phyloP scores from a whole-genome alignment of 2,888 invertebrate genomes.

The Apocheima hispidaria region DNA sequence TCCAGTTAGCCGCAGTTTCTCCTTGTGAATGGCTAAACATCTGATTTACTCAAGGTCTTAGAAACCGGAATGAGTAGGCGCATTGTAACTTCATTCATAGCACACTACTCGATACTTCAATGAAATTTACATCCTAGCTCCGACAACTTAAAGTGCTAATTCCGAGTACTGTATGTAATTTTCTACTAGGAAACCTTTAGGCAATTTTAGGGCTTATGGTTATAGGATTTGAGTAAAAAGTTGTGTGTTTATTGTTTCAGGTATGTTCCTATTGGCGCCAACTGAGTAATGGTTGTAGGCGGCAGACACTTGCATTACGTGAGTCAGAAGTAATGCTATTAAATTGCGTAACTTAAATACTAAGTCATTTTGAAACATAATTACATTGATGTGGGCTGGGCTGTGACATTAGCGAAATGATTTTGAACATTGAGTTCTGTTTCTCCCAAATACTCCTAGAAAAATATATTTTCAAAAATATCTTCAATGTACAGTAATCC shows the following conservation, averaged over 20 bases:
- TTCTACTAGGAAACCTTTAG: neutral
- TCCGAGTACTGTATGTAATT: neutral
- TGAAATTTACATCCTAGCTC: neutral
- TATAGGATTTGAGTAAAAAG: neutral
- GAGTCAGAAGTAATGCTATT: conserved; percentile 53
- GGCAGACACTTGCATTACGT: conserved; percentile 56
- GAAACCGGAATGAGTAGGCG: conserved; percentile 58
- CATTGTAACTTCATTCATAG: conserved; percentile 59
- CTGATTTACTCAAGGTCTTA: conserved; percentile 55
- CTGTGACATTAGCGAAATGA: conserved; percentile 10
- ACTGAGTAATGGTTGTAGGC: conserved; percentile 64
- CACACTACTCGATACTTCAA: conserved; percentile 23
- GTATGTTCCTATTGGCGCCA: conserved; percentile 38
- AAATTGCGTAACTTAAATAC: conserved; percentile 38
- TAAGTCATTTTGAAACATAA: conserved; percentile 18
- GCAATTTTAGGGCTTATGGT: neutral
- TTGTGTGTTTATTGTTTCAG: conserved; percentile 23
- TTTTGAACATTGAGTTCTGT: neutral
- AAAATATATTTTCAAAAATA: too few species aligned
- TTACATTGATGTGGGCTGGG: conserved; percentile 24
- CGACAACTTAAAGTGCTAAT: neutral
- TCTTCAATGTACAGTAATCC: too few species aligned
- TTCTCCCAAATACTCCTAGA: too few species aligned
- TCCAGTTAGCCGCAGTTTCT: neutral
- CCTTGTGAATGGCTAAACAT: conserved; percentile 39